Evolutionary conservation across 1,140 invertebrate species (phyloP).

Genomic region (Mamestra configurata): DNA sequence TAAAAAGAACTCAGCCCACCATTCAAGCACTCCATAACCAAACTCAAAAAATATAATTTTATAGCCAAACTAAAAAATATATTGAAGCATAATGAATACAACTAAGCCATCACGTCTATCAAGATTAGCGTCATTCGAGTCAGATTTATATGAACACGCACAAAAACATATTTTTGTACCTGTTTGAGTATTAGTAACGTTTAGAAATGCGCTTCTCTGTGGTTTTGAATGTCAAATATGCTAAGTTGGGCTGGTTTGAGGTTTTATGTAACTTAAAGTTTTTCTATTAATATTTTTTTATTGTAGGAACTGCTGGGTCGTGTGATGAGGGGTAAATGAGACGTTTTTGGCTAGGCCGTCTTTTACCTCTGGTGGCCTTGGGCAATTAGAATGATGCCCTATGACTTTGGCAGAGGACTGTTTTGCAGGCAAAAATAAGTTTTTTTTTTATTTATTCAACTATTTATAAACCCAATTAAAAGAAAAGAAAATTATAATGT

Average conservation of each 20-base stretch:
- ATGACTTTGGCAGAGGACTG: no score
- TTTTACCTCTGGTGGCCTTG: no score
- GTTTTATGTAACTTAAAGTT: slow-evolving; percentile 8
- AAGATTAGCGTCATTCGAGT: slow-evolving; percentile 52
- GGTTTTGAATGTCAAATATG: slow-evolving; percentile 40
- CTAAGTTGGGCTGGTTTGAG: slow-evolving; percentile 5
- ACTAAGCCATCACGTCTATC: slow-evolving; percentile 50
- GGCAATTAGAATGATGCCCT: no score
- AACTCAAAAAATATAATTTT: slow-evolving; percentile 19
- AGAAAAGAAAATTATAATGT: no score
- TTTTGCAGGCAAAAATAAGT: no score
- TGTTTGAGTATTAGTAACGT: slow-evolving; percentile 41
- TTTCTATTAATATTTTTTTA: slow-evolving; percentile 6
- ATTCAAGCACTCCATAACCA: neutral
- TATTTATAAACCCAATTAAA: no score
- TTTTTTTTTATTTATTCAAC: no score
- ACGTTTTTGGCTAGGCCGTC: no score
- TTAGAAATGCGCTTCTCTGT: slow-evolving; percentile 33
- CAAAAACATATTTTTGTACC: slow-evolving; percentile 54
- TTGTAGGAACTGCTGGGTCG: neutral
- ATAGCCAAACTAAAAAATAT: slow-evolving; percentile 44
- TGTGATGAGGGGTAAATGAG: no score
- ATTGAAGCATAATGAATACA: slow-evolving; percentile 48
- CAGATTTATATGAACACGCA: slow-evolving; percentile 50
- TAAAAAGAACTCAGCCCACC: neutral